Evolutionary conservation across 1,140 invertebrate genomes (phyloP).

Genomic region (Anoplolepis gracilipes): DNA sequence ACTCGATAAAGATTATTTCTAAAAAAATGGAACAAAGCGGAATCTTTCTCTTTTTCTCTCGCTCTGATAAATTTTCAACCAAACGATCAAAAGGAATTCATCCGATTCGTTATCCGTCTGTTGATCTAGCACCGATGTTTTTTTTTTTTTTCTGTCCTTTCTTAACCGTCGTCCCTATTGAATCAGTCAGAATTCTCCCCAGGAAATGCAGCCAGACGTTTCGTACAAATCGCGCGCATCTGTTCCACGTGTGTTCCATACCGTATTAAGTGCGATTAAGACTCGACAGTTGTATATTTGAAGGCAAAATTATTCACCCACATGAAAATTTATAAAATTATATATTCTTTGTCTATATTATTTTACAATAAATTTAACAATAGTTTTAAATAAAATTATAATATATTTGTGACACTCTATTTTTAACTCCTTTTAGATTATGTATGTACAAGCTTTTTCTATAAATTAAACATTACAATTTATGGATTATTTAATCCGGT

Average conservation of each 20-base stretch:
- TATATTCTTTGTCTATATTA: too few species aligned
- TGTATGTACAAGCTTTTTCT: neutral
- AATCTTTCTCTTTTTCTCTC: neutral
- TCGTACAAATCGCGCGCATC: conserved; percentile 50
- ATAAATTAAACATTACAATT: neutral
- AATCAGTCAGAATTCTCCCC: conserved; percentile 2
- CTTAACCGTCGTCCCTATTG: neutral
- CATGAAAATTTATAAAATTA: neutral
- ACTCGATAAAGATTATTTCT: neutral
- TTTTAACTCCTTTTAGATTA: too few species aligned
- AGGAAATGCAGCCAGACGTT: conserved; percentile 19
- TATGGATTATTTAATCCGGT: neutral
- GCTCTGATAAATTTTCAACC: neutral
- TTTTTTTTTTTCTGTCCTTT: conserved; percentile 48
- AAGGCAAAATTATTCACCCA: neutral
- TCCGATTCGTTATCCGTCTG: conserved; percentile 62
- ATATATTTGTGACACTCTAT: too few species aligned
- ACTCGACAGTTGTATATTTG: neutral
- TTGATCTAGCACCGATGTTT: conserved; percentile 41
- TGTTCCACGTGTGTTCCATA: conserved; percentile 56
- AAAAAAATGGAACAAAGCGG: neutral
- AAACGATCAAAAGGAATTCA: conserved; percentile 50
- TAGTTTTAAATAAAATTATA: neutral
- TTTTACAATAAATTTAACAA: too few species aligned
- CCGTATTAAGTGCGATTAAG: neutral